Evolutionary conservation across 1,140 invertebrate species (phyloP), one percentile per base, ranked within the genome.

Genomic region (Lethrus apterus): DNA sequence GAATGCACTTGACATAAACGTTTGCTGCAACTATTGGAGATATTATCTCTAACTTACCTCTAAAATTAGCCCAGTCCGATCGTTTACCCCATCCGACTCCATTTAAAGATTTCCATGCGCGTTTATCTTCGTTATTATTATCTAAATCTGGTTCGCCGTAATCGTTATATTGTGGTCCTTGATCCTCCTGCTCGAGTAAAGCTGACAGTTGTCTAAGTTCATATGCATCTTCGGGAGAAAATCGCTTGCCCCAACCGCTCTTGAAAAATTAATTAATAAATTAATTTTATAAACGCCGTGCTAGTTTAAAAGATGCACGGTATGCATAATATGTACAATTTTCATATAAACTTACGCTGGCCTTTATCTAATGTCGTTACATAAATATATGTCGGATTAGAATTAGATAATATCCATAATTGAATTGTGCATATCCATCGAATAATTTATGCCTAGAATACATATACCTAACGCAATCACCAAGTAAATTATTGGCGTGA

Each of bases 1-100:
- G 10, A 43, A 17, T 26, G 14, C 21, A n/a, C n/a, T n/a, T n/a
- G 21, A 36, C 34, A 36, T 36, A 7, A 7, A 7, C 24, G n/a
- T 26, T 26, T 26, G 5, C 24, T 26, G 5, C 24, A 10, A 26
- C 23, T 26, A 26, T 26, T 26, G 23, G 5, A 26, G 5, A 5
- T 7, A 5, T 7, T 26, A 26, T 26, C 23, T 26, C 23, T 26
- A 26, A 5, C n/a, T 54, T 62, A 78, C 76, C 76, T 66, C 67
- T 72, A 57, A 80, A 79, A 60, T 72, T 78, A 24, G 71, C 72
- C 67, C 72, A 73, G 31, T 70, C 70, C 31, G 77, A 73, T 40
- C 77, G 62, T 63, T 81, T 80, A 51, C 79, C 79, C 77, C 80
- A 82, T 53, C 59, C 60, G 7, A 75, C 72, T 7, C 75, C 72